These are phyloP conservation scores for Pteronotus mesoamericanus DNA, from an alignment of 2,797 vertebrate species.

Conservation along the genomic window DNA sequence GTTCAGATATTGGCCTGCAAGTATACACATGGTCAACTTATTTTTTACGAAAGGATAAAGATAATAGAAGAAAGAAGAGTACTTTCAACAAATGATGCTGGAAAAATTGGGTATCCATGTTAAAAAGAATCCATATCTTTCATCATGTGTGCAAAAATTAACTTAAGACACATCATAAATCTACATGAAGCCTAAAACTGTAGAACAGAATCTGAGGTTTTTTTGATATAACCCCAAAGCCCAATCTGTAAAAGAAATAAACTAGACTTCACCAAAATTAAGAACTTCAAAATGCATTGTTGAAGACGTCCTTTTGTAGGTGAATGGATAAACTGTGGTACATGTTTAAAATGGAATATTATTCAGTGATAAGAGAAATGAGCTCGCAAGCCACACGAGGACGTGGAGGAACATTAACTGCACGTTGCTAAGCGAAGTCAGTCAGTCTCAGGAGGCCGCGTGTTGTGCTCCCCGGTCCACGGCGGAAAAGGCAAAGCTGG, in stretches of 20 bases:
- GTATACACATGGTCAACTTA: background rate
- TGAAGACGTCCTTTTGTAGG: background rate
- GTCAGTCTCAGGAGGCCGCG: background rate
- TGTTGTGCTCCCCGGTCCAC: background rate
- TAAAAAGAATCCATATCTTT: background rate
- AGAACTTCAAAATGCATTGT: background rate
- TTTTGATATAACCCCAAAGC: background rate
- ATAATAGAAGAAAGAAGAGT: background rate
- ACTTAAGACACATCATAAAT: background rate
- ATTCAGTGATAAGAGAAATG: background rate
- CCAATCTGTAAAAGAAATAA: background rate
- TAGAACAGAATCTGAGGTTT: background rate
- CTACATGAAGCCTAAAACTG: background rate
- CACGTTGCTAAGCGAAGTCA: background rate
- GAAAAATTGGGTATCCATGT: background rate
- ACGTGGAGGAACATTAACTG: background rate
- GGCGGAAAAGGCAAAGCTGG: background rate
- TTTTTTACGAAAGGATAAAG: background rate
- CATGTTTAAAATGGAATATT: background rate
- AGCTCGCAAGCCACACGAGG: background rate
- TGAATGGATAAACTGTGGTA: background rate
- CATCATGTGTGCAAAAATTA: background rate
- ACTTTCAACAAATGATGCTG: background rate
- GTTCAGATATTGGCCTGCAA: background rate
- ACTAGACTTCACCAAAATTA: background rate